These are phyloP conservation scores for Noctua fimbriata DNA, from an alignment of 2,888 invertebrate species.

Conservation along the genomic window DNA sequence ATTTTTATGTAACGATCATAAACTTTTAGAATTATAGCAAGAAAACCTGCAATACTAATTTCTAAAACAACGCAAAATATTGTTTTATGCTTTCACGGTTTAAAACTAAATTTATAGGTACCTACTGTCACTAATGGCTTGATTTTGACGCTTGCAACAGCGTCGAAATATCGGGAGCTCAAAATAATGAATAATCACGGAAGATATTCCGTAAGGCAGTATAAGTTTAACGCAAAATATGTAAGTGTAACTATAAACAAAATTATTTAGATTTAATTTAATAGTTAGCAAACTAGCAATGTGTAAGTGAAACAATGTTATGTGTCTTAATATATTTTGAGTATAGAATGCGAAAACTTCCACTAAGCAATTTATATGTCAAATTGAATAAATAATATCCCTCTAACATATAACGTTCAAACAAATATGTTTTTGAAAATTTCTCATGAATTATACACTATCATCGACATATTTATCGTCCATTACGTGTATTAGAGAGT, in stretches of 20 bases:
- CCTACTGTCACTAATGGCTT: too few relatives aligned
- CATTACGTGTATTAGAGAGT: conserved; percentile 12
- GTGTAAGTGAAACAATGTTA: neutral
- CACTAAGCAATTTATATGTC: conserved; percentile 18
- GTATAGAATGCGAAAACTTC: neutral
- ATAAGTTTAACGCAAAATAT: neutral
- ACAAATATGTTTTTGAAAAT: conserved; percentile 15
- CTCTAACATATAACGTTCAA: neutral
- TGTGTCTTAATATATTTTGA: neutral
- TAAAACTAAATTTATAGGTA: too few relatives aligned
- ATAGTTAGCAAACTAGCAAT: neutral
- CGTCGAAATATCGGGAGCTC: too few relatives aligned
- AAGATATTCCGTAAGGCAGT: too few relatives aligned
- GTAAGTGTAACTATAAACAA: neutral
- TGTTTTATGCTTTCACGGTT: too few relatives aligned
- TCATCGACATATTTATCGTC: conserved; percentile 22
- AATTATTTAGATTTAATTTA: neutral
- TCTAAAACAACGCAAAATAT: neutral
- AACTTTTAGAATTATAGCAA: neutral
- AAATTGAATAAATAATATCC: conserved; percentile 21
- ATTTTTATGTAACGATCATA: neutral
- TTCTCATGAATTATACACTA: neutral
- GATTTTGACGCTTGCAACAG: too few relatives aligned
- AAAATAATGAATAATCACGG: too few relatives aligned
- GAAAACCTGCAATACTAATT: neutral